Conservation (phyloP, 2,888 invertebrate genomes). For the Steinernema scapterisci region DNA sequence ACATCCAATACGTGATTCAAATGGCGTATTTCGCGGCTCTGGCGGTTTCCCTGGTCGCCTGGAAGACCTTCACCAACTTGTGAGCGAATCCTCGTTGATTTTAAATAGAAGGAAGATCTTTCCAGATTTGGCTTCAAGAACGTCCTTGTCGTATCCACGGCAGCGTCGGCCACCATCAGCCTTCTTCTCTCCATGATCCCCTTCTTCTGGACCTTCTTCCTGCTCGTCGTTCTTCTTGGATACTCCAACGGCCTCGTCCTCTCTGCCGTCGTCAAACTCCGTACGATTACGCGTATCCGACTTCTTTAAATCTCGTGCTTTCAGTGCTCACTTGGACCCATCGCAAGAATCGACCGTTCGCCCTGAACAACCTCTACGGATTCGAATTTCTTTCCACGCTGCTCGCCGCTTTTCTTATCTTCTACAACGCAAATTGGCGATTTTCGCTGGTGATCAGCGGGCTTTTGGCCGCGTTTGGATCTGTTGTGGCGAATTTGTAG, state of each 20-base stretch:
- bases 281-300: background rate
- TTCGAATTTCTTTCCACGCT: constrained; percentile 4
- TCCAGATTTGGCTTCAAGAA: constrained; percentile 12
- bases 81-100: background rate
- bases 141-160: background rate
- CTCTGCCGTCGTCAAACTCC: background rate
- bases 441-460: constrained; percentile 4
- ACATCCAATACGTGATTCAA: background rate
- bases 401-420: background rate
- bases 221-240: background rate
- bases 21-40: constrained; percentile 1
- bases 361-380: background rate
- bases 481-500: background rate
- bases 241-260: background rate
- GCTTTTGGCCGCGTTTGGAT: background rate
- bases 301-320: background rate
- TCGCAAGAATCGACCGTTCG: background rate
- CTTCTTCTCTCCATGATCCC: constrained; percentile 1
- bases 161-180: background rate
- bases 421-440: background rate
- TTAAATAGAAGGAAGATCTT: too few species aligned
- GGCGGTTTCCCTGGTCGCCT: background rate
- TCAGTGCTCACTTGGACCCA: constrained; percentile 5
- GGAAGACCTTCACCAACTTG: background rate
- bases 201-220: constrained; percentile 4